These are phyloP conservation scores for Drosophila affinis DNA, from an alignment of 2,888 invertebrate genomes.

Conservation along the genomic window DNA sequence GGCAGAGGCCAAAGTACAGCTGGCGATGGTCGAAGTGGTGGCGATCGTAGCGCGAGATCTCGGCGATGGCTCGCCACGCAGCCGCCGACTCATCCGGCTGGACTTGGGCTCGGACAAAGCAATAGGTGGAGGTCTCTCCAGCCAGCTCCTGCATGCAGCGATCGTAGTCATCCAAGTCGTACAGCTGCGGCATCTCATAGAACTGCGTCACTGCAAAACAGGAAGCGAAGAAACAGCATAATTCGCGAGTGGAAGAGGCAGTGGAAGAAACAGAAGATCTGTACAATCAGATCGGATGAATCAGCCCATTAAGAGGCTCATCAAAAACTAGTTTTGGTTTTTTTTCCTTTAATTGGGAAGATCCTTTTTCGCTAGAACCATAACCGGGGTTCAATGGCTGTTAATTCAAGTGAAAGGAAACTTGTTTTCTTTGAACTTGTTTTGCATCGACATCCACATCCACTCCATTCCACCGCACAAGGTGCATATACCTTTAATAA, in stretches of 20 bases:
- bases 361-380: constrained; percentile 40
- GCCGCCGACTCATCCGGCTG: constrained; percentile 63
- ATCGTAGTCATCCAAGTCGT: constrained; percentile 82
- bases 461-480: not conserved
- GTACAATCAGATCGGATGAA: constrained; percentile 23
- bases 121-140: constrained; percentile 67
- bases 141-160: constrained; percentile 78
- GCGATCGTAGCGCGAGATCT: constrained; percentile 73
- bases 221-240: not conserved
- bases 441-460: constrained; percentile 21
- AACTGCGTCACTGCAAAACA: constrained; percentile 79
- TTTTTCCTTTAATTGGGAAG: not conserved
- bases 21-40: constrained; percentile 81
- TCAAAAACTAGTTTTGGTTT: constrained; percentile 35
- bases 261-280: constrained; percentile 9
- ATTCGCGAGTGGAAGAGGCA: not conserved
- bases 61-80: constrained; percentile 74
- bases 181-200: constrained; percentile 82
- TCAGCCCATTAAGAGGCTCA: constrained; percentile 27
- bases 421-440: constrained; percentile 36
- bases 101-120: constrained; percentile 80
- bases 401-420: constrained; percentile 47
- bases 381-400: constrained; percentile 31
- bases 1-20: constrained; percentile 77
- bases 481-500: constrained; percentile 2